A percentile compares a stretch with the other conserved stretches of the same genome.
Evolutionary conservation across 2,888 invertebrate species (phyloP).

Genomic region (Diadegma fenestrale): DNA sequence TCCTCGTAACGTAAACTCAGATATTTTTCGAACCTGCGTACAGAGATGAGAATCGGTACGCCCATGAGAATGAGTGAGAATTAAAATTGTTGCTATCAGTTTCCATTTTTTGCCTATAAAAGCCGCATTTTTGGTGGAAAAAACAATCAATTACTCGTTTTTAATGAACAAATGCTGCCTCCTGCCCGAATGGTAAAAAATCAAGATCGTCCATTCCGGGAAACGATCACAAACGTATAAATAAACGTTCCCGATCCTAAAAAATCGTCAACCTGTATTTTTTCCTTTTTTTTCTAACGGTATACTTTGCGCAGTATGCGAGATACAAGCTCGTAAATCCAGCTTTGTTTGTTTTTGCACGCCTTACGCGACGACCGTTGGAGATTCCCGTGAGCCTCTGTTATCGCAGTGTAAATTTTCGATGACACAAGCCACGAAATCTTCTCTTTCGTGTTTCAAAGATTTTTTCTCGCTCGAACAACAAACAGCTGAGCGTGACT

Average conservation of each 20-base stretch:
- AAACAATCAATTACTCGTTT: neutral
- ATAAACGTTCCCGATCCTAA: constrained; percentile 6
- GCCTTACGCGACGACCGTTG: constrained; percentile 26
- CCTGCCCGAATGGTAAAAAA: neutral
- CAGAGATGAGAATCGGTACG: constrained; percentile 21
- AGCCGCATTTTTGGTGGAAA: neutral
- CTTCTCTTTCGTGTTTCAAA: constrained; percentile 18
- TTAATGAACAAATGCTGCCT: neutral
- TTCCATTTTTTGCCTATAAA: neutral
- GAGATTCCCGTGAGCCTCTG: constrained; percentile 3
- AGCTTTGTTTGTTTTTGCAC: constrained; percentile 50
- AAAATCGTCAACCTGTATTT: constrained; percentile 7
- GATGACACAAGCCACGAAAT: constrained; percentile 24
- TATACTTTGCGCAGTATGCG: constrained; percentile 14
- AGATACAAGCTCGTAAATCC: constrained; percentile 44
- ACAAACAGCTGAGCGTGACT: constrained; percentile 32
- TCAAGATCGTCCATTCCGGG: neutral
- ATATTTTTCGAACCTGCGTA: constrained; percentile 21
- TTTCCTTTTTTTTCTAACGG: constrained; percentile 2
- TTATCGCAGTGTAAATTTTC: constrained; percentile 35
- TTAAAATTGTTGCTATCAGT: constrained; percentile 11
- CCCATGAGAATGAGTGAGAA: constrained; percentile 37
- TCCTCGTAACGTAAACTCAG: constrained; percentile 72
- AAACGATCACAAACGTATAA: neutral
- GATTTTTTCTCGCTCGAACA: constrained; percentile 27